Conservation (phyloP, 2,113 vertebrate genomes). For the Lucifuga dentata region DNA sequence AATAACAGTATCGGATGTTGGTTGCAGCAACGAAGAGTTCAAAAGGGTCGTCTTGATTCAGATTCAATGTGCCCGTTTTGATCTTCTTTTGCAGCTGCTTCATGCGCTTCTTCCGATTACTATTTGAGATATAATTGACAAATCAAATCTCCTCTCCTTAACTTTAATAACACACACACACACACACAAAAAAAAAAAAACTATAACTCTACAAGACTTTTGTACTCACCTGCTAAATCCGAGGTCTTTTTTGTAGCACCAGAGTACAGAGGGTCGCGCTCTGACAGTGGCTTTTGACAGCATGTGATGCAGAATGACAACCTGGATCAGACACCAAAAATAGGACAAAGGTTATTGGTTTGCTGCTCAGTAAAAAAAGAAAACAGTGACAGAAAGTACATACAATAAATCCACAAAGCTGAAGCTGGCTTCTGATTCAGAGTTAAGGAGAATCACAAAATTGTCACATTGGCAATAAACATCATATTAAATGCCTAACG, state of each 20-base stretch:
- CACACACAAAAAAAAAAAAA: background rate
- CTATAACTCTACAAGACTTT: background rate
- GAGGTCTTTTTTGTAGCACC: slow-evolving; percentile 98
- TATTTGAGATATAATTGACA: slow-evolving; percentile 71
- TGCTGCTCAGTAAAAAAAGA: no score
- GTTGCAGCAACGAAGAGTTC: slow-evolving; percentile 96
- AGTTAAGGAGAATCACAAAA: no score
- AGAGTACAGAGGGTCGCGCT: slow-evolving; percentile 94
- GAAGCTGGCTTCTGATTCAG: no score
- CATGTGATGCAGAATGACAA: slow-evolving; percentile 99
- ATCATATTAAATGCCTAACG: no score
- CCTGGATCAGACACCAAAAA: slow-evolving; percentile 77
- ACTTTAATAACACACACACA: background rate
- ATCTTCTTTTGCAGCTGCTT: slow-evolving; percentile 97
- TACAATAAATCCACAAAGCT: no score
- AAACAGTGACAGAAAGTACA: no score
- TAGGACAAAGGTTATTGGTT: background rate
- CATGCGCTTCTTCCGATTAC: slow-evolving; percentile 98
- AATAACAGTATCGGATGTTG: slow-evolving; percentile 99
- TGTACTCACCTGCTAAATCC: slow-evolving; percentile 93
- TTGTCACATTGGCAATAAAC: no score
- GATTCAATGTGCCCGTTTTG: slow-evolving; percentile 91
- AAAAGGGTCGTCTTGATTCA: slow-evolving; percentile 96
- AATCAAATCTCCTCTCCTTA: background rate
- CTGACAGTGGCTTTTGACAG: slow-evolving; percentile 93